These are phyloP conservation scores for Aphyosemion australe DNA, from an alignment of 2,113 vertebrate species.

Conservation along the genomic window DNA sequence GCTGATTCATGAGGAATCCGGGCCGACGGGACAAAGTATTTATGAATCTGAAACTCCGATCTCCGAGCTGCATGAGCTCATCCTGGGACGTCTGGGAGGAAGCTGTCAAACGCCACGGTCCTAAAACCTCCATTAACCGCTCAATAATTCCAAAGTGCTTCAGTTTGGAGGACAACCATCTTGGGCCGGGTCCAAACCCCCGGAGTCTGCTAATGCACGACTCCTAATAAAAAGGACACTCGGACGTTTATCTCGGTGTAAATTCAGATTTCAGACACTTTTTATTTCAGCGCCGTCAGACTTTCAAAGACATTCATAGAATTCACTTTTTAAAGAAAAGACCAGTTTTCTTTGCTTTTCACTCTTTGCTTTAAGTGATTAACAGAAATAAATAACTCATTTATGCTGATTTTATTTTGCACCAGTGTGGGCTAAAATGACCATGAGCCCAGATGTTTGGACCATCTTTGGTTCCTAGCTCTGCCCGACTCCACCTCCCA, in stretches of 20 bases:
- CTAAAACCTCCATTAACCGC: neutral
- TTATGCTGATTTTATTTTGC: too few species aligned
- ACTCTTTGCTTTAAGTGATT: too few species aligned
- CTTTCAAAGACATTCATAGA: neutral
- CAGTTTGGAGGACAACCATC: constrained; percentile 1
- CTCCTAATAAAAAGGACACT: constrained; percentile 2
- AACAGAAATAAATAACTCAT: too few species aligned
- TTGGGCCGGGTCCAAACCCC: neutral
- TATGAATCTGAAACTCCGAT: too few species aligned
- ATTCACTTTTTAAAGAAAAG: neutral
- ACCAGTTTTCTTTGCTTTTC: too few species aligned
- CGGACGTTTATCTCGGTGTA: neutral
- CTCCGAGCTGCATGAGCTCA: too few species aligned
- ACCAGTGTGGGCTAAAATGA: too few species aligned
- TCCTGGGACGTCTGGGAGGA: neutral
- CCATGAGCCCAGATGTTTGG: too few species aligned
- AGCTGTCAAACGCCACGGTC: neutral
- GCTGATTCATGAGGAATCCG: too few species aligned
- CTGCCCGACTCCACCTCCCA: too few species aligned
- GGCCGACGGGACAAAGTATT: too few species aligned
- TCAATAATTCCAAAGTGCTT: neutral
- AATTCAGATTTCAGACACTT: neutral
- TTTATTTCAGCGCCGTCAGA: neutral
- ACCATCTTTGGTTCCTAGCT: too few species aligned
- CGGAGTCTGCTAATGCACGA: neutral